A percentile compares a stretch with the other conserved stretches of the same genome.
These are phyloP conservation scores for Tetragonisca angustula DNA, from an alignment of 2,888 invertebrate species.

Conservation along the genomic window DNA sequence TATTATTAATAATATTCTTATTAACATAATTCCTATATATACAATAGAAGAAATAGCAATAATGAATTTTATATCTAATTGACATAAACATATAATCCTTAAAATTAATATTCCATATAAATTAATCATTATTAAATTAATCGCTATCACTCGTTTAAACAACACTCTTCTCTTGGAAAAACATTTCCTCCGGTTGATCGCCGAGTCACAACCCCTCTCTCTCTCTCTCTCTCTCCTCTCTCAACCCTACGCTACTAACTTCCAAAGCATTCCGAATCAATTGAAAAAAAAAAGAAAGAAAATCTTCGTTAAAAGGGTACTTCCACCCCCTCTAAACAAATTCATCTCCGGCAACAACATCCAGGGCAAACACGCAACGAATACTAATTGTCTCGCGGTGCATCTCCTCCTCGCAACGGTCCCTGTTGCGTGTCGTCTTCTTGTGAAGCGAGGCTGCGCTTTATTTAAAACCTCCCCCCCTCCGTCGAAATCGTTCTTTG, in stretches of 20 bases:
- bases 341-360: constrained; percentile 21
- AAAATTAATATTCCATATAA: too few species aligned
- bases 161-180: neutral
- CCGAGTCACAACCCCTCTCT: too few species aligned
- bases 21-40: too few species aligned
- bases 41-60: too few species aligned
- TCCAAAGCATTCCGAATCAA: neutral
- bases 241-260: neutral
- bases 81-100: too few species aligned
- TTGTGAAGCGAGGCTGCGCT: constrained; percentile 12
- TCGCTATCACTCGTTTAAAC: too few species aligned
- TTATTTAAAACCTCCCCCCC: constrained; percentile 44
- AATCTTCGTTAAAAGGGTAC: neutral
- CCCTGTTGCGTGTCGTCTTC: neutral
- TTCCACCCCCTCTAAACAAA: constrained; percentile 6
- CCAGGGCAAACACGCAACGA: constrained; percentile 1
- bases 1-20: too few species aligned
- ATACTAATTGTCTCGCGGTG: constrained; percentile 28
- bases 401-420: neutral
- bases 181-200: neutral
- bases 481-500: constrained; percentile 7
- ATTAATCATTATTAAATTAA: too few species aligned
- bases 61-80: too few species aligned
- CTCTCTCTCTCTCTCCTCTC: too few species aligned
- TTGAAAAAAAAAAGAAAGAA: neutral